These are phyloP conservation scores for Pegea sp. DNA, from an alignment of 23 tunicate species.

Conservation along the genomic window DNA sequence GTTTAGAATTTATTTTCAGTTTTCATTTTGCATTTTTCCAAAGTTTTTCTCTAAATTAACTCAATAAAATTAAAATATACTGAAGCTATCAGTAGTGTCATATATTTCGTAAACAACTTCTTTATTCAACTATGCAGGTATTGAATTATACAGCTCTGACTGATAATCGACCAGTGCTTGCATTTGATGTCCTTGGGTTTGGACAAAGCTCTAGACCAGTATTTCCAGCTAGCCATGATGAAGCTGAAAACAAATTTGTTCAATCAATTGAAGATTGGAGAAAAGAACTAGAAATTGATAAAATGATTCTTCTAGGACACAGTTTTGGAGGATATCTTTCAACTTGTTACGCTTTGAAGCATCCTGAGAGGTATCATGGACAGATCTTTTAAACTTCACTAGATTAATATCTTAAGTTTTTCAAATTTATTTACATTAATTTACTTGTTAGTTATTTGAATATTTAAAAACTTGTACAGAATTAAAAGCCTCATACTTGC, in stretches of 20 bases:
- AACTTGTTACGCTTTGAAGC: constrained; percentile 75
- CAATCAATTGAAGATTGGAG: constrained; percentile 87
- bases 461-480: too few species aligned
- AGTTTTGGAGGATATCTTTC: constrained; percentile 91
- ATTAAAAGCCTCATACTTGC: constrained; percentile 56
- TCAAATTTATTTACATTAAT: too few species aligned
- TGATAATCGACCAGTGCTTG: constrained; percentile 36
- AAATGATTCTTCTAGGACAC: constrained; percentile 75
- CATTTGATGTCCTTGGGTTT: constrained; percentile 85
- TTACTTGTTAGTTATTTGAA: too few species aligned
- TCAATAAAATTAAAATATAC: too few species aligned
- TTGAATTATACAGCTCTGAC: constrained; percentile 44
- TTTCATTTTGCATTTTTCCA: too few species aligned
- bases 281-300: constrained; percentile 19
- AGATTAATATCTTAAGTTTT: neutral
- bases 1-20: too few species aligned
- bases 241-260: constrained; percentile 53
- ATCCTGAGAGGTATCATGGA: constrained; percentile 35
- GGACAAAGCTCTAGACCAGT: constrained; percentile 73
- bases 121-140: constrained; percentile 14
- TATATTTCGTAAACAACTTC: too few species aligned
- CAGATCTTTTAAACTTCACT: neutral
- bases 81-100: too few species aligned
- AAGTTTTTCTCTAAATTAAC: too few species aligned
- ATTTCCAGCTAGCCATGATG: constrained; percentile 26